Percentiles rank a stretch among this genome's conserved stretches.
phyloP scores from a whole-genome alignment of 2,797 vertebrate genomes.

The Artibeus jamaicensis region DNA sequence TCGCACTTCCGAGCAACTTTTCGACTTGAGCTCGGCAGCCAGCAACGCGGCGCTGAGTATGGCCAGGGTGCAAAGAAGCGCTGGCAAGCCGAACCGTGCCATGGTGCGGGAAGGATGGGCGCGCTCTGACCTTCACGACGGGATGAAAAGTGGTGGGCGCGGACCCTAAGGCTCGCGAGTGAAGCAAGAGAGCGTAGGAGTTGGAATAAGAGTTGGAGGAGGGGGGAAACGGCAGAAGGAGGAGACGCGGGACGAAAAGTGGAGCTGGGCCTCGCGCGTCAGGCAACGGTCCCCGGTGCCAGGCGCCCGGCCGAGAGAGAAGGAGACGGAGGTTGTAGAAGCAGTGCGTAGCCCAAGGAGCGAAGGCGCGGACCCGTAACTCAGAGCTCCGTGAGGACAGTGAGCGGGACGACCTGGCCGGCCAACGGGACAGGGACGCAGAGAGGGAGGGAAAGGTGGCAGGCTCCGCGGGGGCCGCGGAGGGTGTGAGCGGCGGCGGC shows the following conservation, averaged over 20 bases:
- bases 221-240: not conserved
- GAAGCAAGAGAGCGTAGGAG: constrained; percentile 6
- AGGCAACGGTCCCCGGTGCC: constrained; percentile 65
- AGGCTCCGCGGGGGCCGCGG: constrained; percentile 41
- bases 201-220: constrained; percentile 24
- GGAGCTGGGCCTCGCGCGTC: constrained; percentile 65
- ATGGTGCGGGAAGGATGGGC: constrained; percentile 66
- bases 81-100: constrained; percentile 79
- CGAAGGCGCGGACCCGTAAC: constrained; percentile 23
- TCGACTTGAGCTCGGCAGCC: constrained; percentile 89
- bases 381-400: constrained; percentile 9
- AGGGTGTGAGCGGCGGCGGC: constrained; percentile 48
- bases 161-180: not conserved
- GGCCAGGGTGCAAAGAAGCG: constrained; percentile 82
- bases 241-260: constrained; percentile 52
- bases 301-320: constrained; percentile 32
- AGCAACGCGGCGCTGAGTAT: constrained; percentile 79
- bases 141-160: not conserved
- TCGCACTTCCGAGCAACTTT: constrained; percentile 94
- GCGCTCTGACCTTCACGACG: constrained; percentile 41
- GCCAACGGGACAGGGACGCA: not conserved
- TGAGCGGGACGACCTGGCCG: not conserved
- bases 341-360: not conserved
- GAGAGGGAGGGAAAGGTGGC: constrained; percentile 53
- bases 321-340: constrained; percentile 27